Evolutionary conservation across 2,113 vertebrate species (phyloP), one percentile per base, ranked within the genome.

Genomic region (Scomber japonicus): DNA sequence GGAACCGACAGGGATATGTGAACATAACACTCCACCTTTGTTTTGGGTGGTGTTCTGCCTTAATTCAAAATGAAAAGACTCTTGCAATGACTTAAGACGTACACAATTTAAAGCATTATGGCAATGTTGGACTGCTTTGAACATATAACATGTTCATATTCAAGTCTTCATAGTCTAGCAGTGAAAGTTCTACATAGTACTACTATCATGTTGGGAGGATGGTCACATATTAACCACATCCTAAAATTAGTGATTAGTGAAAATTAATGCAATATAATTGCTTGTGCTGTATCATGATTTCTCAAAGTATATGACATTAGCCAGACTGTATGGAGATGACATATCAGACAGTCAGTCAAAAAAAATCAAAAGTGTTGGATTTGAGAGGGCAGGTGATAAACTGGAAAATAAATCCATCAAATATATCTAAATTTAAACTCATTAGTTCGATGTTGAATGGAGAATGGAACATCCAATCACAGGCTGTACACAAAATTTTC

Each of bases 1-100:
- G 64, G 27, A 76, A 73, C 53, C 74, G 45, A 65, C 11, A 5
- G 11, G 15, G 50, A 3, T 40, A 56, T 24, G 60, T 44, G 71
- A 53, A 75, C 11, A 17, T 6, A 71, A 12, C 55, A 27, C 55
- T 60, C 60, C 10, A 12, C 48, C 57, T 71, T 75, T 7, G 0
- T 72, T 75, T 50, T 63, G 27, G 51, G 56, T 11, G 16, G 30
- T 27, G 77, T 31, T 64, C 45, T 45, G 54, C 16, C 59, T 67
- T 64, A 84, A 82, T 85, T 13, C 21, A 78, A 75, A 77, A 85
- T 40, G 71, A 74, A 85, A 71, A 64, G 51, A 68, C 51, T 11
- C 35, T 55, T 77, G 64, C 0, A 5, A 19, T 11, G 0, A 56
- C 78, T 30, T 67, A 21, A 21, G 21, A 21, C 21, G 21, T 21